A percentile compares a stretch with the other conserved stretches of the same genome.
phyloP scores from a whole-genome alignment of 2,797 vertebrate species.

The Lerista edwardsae region DNA sequence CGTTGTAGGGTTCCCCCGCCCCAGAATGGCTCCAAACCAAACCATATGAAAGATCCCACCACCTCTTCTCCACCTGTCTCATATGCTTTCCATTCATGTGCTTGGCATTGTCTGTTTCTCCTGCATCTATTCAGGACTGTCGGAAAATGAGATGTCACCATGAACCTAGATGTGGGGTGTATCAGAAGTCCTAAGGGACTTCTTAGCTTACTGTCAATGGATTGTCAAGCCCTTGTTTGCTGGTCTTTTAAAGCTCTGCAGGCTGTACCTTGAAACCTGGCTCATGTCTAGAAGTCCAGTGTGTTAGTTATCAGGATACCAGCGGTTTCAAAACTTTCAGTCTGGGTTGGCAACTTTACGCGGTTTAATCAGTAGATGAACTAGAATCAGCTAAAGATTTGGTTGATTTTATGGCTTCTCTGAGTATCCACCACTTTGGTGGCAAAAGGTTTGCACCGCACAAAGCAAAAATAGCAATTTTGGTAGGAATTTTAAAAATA shows the following conservation, averaged over 20 bases:
- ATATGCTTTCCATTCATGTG: constrained; percentile 26
- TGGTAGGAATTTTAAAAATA: background rate
- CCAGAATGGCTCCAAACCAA: constrained; percentile 36
- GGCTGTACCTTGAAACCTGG: background rate
- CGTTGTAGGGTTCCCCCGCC: background rate
- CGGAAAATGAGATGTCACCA: background rate
- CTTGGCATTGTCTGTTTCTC: constrained; percentile 14
- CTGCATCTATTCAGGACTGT: constrained; percentile 25
- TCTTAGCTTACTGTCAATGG: background rate
- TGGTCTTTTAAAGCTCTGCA: background rate
- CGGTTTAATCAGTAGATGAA: background rate
- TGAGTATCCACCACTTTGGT: background rate
- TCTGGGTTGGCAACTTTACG: background rate
- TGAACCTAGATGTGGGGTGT: background rate
- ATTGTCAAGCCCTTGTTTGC: background rate
- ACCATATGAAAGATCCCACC: constrained; percentile 27
- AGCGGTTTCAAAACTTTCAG: rapidly evolving
- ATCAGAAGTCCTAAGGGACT: background rate
- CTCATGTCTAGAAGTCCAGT: background rate
- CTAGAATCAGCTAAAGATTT: too few relatives aligned
- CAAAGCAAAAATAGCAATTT: background rate
- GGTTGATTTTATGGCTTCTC: background rate
- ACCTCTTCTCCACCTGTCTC: background rate
- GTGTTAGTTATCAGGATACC: background rate
- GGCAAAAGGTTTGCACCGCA: too few relatives aligned